These are phyloP conservation scores for Bradypodion ventrale DNA, from an alignment of 2,797 vertebrate genomes.

Conservation along the genomic window DNA sequence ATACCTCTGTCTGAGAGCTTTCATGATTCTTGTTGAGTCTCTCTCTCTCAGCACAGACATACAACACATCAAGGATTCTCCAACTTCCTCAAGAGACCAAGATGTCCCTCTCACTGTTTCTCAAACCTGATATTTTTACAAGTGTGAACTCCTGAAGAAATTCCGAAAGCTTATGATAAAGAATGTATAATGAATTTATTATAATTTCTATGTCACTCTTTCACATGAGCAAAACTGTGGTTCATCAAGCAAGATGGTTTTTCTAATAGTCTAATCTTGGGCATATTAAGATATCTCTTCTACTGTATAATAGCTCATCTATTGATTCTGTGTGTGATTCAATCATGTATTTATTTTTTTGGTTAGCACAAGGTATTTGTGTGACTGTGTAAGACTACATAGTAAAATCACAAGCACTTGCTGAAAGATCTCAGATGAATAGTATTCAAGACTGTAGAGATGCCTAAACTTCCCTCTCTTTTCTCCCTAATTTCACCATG, in stretches of 20 bases:
- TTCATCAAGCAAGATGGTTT: neutral
- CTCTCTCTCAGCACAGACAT: no score
- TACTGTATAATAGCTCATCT: no score
- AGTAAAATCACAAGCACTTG: neutral
- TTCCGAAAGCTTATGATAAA: no score
- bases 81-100: no score
- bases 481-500: neutral
- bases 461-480: neutral
- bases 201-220: neutral
- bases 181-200: no score
- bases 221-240: neutral
- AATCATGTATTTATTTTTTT: neutral
- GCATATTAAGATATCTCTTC: neutral
- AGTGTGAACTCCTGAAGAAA: no score
- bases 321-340: no score
- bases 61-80: no score
- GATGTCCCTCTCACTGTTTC: no score
- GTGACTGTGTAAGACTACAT: neutral
- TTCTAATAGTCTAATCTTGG: neutral
- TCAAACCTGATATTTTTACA: no score
- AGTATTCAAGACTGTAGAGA: neutral
- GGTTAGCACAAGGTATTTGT: neutral
- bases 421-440: slow-evolving; percentile 2
- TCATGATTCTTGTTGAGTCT: no score
- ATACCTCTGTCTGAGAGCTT: no score